These are phyloP conservation scores for Amia ocellicauda DNA, from an alignment of 2,113 vertebrate genomes.

Conservation along the genomic window DNA sequence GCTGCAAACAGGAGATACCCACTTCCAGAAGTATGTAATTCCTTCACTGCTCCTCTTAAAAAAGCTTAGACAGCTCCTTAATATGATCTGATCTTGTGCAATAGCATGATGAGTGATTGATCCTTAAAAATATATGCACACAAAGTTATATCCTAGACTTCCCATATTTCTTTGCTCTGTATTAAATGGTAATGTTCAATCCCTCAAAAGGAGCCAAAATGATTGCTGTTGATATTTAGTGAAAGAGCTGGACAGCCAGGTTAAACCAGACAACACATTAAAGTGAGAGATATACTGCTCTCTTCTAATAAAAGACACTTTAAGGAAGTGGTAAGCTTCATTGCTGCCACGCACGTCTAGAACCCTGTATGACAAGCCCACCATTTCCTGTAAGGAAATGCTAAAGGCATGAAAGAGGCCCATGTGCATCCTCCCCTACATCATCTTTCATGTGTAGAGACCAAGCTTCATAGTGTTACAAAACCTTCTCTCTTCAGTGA, in stretches of 20 bases:
- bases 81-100: background rate
- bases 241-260: too few species aligned
- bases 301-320: background rate
- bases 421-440: too few species aligned
- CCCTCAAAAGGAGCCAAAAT: too few species aligned
- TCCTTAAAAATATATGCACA: too few species aligned
- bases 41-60: background rate
- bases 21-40: too few species aligned
- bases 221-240: too few species aligned
- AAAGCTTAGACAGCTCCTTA: background rate
- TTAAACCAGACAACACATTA: too few species aligned
- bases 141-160: background rate
- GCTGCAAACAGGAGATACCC: background rate
- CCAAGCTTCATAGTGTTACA: background rate
- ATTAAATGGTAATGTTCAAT: too few species aligned
- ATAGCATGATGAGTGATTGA: background rate
- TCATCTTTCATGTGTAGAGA: background rate
- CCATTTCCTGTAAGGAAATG: background rate
- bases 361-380: background rate
- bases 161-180: too few species aligned
- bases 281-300: too few species aligned
- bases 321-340: constrained; percentile 21
- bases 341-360: background rate
- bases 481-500: background rate
- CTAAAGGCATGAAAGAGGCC: background rate